A percentile compares a stretch with the other conserved stretches of the same genome.
phyloP scores from a whole-genome alignment of 2,888 invertebrate species.

The Netelia fuscicornis region DNA sequence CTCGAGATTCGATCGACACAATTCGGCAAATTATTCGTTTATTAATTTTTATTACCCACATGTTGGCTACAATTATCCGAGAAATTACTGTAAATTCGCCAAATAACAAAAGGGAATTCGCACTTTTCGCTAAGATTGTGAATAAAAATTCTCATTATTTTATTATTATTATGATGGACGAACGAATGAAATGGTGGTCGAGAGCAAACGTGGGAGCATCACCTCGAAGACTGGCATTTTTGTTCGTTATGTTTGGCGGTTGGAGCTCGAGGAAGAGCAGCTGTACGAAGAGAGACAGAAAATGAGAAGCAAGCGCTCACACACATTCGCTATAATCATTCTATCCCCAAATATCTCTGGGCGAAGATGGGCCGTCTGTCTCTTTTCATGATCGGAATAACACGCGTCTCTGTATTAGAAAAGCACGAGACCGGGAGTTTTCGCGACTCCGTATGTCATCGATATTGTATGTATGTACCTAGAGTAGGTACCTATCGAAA shows the following conservation, averaged over 20 bases:
- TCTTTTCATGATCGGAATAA: conserved; percentile 21
- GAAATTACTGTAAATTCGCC: neutral
- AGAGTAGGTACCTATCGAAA: neutral
- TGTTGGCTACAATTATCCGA: neutral
- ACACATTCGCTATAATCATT: conserved; percentile 8
- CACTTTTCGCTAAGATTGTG: neutral
- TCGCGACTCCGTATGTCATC: conserved; percentile 10
- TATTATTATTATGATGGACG: neutral
- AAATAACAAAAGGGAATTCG: neutral
- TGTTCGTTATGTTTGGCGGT: conserved; percentile 29
- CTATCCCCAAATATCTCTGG: conserved; percentile 51
- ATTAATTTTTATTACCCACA: neutral
- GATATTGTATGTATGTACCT: neutral
- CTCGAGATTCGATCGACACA: neutral
- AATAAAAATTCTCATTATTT: neutral
- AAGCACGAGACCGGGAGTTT: conserved; percentile 2
- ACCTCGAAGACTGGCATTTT: conserved; percentile 60
- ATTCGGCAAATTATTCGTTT: neutral
- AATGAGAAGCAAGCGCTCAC: neutral
- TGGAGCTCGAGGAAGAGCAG: neutral
- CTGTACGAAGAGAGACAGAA: conserved; percentile 11
- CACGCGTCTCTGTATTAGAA: neutral
- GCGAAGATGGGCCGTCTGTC: conserved; percentile 20
- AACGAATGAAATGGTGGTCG: conserved; percentile 17
- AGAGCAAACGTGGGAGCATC: conserved; percentile 43